phyloP scores from a whole-genome alignment of 2,888 invertebrate genomes.

The Tanypteryx hageni region DNA sequence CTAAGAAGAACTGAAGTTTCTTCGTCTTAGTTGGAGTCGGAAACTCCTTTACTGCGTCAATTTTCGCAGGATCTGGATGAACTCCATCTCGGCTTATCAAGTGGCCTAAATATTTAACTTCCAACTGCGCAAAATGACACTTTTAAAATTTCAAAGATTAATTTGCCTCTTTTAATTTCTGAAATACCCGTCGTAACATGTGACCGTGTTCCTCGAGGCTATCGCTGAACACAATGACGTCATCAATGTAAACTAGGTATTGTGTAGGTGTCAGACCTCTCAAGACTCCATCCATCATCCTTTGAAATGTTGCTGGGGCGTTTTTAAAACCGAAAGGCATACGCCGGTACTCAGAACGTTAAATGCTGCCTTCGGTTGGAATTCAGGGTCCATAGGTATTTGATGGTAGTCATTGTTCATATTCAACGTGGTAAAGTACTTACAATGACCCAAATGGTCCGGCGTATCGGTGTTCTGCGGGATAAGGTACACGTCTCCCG shows the following conservation, averaged over 20 bases:
- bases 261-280: not conserved
- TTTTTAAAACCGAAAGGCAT: constrained; percentile 21
- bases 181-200: not conserved
- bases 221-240: not conserved
- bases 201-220: not conserved
- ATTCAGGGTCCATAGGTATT: not conserved
- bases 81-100: not conserved
- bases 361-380: not conserved
- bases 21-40: not conserved
- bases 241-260: not conserved
- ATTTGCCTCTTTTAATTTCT: constrained; percentile 38
- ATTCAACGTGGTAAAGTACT: not conserved
- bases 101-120: not conserved
- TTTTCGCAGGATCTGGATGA: not conserved
- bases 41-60: not conserved
- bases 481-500: not conserved
- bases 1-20: too few relatives aligned
- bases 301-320: constrained; percentile 20
- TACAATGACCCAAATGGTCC: not conserved
- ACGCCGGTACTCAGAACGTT: not conserved
- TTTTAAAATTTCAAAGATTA: constrained; percentile 67
- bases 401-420: too few relatives aligned
- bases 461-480: not conserved
- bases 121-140: not conserved
- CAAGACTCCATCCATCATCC: not conserved